A percentile compares a stretch with the other conserved stretches of the same genome.
These are phyloP conservation scores for Antechinus flavipes DNA, from an alignment of 2,113 vertebrate genomes.

Conservation along the genomic window DNA sequence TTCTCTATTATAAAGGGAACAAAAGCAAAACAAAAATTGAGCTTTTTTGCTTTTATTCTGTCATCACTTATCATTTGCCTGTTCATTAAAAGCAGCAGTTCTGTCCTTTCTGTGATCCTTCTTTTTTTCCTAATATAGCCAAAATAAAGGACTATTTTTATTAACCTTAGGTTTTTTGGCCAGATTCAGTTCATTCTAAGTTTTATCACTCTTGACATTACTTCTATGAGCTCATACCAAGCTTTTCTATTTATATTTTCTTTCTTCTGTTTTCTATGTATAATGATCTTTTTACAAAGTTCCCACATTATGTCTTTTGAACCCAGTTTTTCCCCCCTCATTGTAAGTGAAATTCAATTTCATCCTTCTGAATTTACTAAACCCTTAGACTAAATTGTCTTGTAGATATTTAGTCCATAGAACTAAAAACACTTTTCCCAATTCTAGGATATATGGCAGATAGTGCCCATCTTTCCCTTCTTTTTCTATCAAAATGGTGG, in stretches of 20 bases:
- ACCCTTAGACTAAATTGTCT: not conserved
- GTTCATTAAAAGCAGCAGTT: not conserved
- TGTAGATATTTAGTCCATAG: not conserved
- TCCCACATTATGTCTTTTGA: not conserved
- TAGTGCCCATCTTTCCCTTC: not conserved
- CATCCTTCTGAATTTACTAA: not conserved
- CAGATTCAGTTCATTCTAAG: not conserved
- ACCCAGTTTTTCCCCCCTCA: not conserved
- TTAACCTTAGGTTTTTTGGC: not conserved
- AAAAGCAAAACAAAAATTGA: not conserved
- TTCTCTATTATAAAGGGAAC: not conserved
- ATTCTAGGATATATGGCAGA: not conserved
- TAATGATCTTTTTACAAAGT: not conserved
- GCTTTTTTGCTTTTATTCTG: not conserved
- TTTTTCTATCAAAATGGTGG: not conserved
- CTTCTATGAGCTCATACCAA: not conserved
- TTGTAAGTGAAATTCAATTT: not conserved
- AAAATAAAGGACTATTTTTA: not conserved
- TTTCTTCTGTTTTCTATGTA: not conserved
- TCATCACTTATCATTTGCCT: not conserved
- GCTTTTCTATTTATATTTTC: not conserved
- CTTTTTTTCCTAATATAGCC: not conserved
- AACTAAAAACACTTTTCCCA: not conserved
- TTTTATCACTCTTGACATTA: not conserved
- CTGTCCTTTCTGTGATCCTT: not conserved